Percentiles rank a stretch among this genome's conserved stretches.
phyloP scores from a whole-genome alignment of 2,888 invertebrate species.

The Notodromas monacha region DNA sequence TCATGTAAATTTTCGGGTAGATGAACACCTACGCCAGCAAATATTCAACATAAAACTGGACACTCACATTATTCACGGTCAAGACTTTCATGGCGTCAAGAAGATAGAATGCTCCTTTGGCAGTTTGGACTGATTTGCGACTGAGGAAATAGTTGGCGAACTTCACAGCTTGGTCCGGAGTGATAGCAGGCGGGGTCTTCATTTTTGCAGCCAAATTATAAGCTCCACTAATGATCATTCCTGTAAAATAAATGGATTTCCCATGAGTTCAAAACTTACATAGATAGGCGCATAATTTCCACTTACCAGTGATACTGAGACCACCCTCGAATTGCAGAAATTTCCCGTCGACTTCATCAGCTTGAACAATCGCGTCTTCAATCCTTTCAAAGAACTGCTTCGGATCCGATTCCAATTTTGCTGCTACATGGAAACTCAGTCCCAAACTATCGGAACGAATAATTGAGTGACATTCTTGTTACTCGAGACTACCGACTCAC shows the following conservation, averaged over 20 bases:
- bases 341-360: conserved; percentile 68
- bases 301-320: conserved; percentile 27
- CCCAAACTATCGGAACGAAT: too few relatives aligned
- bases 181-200: conserved; percentile 32
- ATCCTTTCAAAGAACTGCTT: conserved; percentile 28
- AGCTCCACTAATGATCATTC: conserved; percentile 26
- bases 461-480: too few relatives aligned
- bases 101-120: conserved; percentile 46
- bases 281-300: not conserved
- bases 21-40: too few relatives aligned
- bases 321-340: conserved; percentile 51
- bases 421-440: conserved; percentile 47
- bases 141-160: conserved; percentile 63
- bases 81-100: conserved; percentile 39
- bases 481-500: too few relatives aligned
- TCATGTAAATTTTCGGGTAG: too few relatives aligned
- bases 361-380: conserved; percentile 70
- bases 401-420: conserved; percentile 25
- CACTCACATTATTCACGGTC: conserved; percentile 30
- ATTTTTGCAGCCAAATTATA: conserved; percentile 26
- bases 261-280: conserved; percentile 6
- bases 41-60: too few relatives aligned
- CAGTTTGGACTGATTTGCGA: conserved; percentile 51
- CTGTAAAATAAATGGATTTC: too few relatives aligned
- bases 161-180: conserved; percentile 45